Conservation (phyloP, 2,113 vertebrate species). For the Ciconia maguari region DNA sequence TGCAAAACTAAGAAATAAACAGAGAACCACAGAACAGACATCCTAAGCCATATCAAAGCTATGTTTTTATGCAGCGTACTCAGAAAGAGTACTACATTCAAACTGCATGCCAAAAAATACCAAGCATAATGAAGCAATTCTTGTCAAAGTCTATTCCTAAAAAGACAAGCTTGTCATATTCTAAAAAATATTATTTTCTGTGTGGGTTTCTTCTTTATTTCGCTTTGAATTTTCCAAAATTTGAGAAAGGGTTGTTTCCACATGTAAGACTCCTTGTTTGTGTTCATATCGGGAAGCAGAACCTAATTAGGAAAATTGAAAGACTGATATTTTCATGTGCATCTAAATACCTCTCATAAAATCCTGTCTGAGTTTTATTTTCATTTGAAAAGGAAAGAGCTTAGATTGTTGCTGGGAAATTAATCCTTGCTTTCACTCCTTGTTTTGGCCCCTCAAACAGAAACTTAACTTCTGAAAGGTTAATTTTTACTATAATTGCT, state of each 20-base stretch:
- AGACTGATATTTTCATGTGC: background rate
- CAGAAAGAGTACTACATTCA: background rate
- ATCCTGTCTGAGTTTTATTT: background rate
- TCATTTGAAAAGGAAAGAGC: constrained; percentile 12
- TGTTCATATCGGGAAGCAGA: background rate
- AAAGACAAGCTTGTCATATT: background rate
- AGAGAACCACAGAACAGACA: background rate
- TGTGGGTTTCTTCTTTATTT: background rate
- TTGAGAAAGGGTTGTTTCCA: background rate
- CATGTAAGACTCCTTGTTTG: background rate
- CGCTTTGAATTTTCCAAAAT: background rate
- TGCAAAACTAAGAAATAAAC: background rate
- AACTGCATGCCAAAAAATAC: background rate
- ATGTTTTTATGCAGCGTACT: background rate
- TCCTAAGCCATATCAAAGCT: background rate
- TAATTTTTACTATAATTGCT: constrained; percentile 49
- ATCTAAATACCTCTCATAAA: background rate
- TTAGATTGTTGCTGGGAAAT: constrained; percentile 52
- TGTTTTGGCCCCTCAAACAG: constrained; percentile 3
- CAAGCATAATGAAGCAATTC: background rate
- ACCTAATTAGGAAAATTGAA: background rate
- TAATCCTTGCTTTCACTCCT: constrained; percentile 49
- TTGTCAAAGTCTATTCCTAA: background rate
- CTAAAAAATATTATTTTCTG: background rate
- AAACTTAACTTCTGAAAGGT: constrained; percentile 43